A percentile compares a stretch with the other conserved stretches of the same genome.
Conservation (phyloP, 2,113 vertebrate species). For the Sorex fumeus region DNA sequence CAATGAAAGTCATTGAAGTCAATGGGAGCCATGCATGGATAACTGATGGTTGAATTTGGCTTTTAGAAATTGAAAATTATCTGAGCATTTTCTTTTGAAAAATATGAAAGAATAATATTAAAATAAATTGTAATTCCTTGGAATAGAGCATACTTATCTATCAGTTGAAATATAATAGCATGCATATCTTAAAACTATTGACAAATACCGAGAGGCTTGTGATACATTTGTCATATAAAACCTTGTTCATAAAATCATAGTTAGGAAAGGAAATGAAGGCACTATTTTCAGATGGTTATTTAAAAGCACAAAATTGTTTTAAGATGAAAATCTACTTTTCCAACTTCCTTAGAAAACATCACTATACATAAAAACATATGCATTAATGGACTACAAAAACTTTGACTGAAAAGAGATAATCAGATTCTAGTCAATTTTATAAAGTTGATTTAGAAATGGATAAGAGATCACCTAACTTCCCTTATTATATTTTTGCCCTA, state of each 20-base stretch:
- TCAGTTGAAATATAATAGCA: conserved; percentile 34
- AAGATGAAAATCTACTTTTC: conserved; percentile 69
- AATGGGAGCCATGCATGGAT: conserved; percentile 62
- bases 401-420: background rate
- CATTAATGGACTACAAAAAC: too few species aligned
- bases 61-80: conserved; percentile 66
- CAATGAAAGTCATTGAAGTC: conserved; percentile 69
- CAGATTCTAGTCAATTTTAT: conserved; percentile 34
- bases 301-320: background rate
- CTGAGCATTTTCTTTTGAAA: conserved; percentile 50
- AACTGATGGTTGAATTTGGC: conserved; percentile 56
- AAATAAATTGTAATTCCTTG: conserved; percentile 53
- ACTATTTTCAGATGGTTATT: conserved; percentile 55
- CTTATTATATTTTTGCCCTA: background rate
- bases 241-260: conserved; percentile 2
- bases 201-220: conserved; percentile 21
- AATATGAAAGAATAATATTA: conserved; percentile 54
- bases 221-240: conserved; percentile 25
- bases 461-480: background rate
- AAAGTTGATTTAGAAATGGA: conserved; percentile 46
- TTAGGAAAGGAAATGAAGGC: conserved; percentile 47
- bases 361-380: background rate
- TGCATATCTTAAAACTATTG: conserved; percentile 32
- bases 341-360: conserved; percentile 19
- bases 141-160: conserved; percentile 57